Base-by-base conservation (phyloP, 2,888 invertebrate genomes). In the Ditula angustiorana region DNA sequence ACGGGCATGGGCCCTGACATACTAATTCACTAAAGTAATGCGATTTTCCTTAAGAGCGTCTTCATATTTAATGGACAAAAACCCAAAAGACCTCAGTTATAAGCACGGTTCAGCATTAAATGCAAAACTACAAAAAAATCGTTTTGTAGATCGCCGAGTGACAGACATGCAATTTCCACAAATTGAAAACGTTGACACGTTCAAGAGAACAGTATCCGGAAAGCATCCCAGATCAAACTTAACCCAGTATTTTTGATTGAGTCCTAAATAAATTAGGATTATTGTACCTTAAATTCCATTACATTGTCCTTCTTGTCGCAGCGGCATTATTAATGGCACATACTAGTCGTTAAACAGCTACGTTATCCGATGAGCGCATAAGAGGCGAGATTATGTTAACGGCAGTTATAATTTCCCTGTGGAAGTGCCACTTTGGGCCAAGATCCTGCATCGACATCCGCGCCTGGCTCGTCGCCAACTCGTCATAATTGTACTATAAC, bases 371-470 rank as follows among this genome's bases (percentile, higher is more conserved):
- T 26, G 47, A 50, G 50, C 35, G 23, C 24, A 35, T 50, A 52
- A 58, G 33, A 63, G 33, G 44, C 8, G 33, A 44, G 30, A 41
- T 63, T 57, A 63, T 57, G 50, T 44, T 57, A 50, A 63, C 57
- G 23, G 3, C 13, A 16, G 57, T 50, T 63, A 52, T 58, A 53
- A 64, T 64, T 52, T 52, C 52, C 26, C 37, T 4, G 26, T 44
- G 44, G 24, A 52, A 52, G 35, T 55, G 50, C 41, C 57, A 50
- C 50, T 63, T 55, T 49, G 63, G 41, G 33, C 13, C 33, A 44
- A 63, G 57, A 50, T 19, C 50, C 56, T 49, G 50, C 47, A 57
- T 41, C 28, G 49, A 49, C 57, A 19, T 16, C 21, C 26, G 26
- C 28, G 37, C 11, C 57, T 63, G 56, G 63, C 50, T 8, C 16